Evolutionary conservation across 2,797 vertebrate species (phyloP).

Genomic region (Lithobates pipiens): DNA sequence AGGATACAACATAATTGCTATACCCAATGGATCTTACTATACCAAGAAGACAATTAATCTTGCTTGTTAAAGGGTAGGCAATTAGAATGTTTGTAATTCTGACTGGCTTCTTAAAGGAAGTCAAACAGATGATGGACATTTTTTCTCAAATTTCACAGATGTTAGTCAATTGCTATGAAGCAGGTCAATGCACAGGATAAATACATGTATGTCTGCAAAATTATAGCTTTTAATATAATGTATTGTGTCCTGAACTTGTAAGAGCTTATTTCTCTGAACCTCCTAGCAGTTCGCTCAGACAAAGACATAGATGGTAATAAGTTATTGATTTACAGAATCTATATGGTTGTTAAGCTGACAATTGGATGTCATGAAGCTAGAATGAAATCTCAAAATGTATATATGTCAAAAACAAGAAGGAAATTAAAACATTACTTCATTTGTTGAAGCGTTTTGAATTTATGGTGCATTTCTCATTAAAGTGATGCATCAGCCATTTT

Average conservation of each 20-base stretch:
- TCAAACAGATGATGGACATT: not conserved
- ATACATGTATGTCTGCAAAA: not conserved
- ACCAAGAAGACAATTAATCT: slow-evolving; percentile 51
- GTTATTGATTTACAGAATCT: not conserved
- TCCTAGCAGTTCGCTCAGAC: not conserved
- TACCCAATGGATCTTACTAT: slow-evolving; percentile 54
- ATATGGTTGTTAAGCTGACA: slow-evolving; percentile 8
- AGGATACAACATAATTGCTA: slow-evolving; percentile 54
- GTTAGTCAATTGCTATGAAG: not conserved
- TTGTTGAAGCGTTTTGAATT: not conserved
- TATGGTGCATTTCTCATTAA: too few species aligned
- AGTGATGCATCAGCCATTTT: not conserved
- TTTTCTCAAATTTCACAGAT: not conserved
- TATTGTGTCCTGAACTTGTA: not conserved
- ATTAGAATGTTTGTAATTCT: slow-evolving; percentile 38
- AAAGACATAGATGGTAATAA: not conserved
- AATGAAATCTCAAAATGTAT: not conserved
- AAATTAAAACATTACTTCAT: not conserved
- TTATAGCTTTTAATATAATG: not conserved
- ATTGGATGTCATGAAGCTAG: not conserved
- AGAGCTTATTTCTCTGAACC: not conserved
- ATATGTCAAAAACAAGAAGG: not conserved
- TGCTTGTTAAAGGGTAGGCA: slow-evolving; percentile 49
- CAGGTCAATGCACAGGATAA: not conserved
- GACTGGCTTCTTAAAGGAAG: slow-evolving; percentile 24